These are phyloP conservation scores for Thecocarcelia acutangulata DNA, from an alignment of 2,888 invertebrate species.

Conservation along the genomic window DNA sequence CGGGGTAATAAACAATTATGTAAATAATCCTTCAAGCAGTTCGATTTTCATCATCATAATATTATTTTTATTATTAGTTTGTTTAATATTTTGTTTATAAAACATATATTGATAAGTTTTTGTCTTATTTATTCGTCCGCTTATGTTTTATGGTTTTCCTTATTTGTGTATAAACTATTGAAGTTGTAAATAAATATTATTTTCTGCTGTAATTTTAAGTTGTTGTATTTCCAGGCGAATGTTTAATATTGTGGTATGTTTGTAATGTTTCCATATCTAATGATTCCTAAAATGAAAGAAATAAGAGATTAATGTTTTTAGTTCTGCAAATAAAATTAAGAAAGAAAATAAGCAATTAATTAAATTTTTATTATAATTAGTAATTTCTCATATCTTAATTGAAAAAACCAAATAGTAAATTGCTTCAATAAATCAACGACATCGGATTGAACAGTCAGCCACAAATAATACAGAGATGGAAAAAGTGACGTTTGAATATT, in stretches of 20 bases:
- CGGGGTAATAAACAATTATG: too few species aligned
- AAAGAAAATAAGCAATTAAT: too few species aligned
- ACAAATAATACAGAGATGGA: too few species aligned
- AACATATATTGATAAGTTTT: constrained; percentile 47
- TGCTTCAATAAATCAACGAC: too few species aligned
- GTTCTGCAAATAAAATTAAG: too few species aligned
- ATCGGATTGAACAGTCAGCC: too few species aligned
- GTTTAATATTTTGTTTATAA: constrained; percentile 46
- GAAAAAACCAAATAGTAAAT: too few species aligned
- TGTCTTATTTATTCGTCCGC: constrained; percentile 33
- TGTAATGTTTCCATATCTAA: constrained; percentile 48
- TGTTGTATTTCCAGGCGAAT: constrained; percentile 30
- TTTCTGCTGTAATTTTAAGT: constrained; percentile 27
- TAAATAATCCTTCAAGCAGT: neutral
- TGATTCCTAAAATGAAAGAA: constrained; percentile 33
- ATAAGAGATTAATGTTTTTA: too few species aligned
- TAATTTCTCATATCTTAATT: too few species aligned
- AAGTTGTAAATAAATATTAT: constrained; percentile 52
- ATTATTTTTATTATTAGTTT: constrained; percentile 20
- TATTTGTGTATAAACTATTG: constrained; percentile 48
- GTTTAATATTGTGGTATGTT: constrained; percentile 37
- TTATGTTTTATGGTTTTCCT: constrained; percentile 30
- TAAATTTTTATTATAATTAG: too few species aligned
- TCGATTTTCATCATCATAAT: neutral
- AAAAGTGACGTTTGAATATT: too few species aligned